These are phyloP conservation scores for Bombyx mori DNA, from an alignment of 1,140 invertebrate species.

Conservation along the genomic window ASM3026992v2 NC_085122.1:4840001-4840500, in stretches of 20 bases:
- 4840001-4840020: conserved; percentile 9
- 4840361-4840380: not conserved
- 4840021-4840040: conserved; percentile 2
- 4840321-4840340: conserved; percentile 14
- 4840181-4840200: conserved; percentile 12
- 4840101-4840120: not conserved
- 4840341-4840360: conserved; percentile 7
- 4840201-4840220: conserved; percentile 40
- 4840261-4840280: conserved; percentile 29
- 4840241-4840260: conserved; percentile 52
- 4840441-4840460: too few relatives aligned
- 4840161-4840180: conserved; percentile 6
- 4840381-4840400: too few relatives aligned
- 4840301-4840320: conserved; percentile 14
- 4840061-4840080: conserved; percentile 7
- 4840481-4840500: too few relatives aligned
- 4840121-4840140: too few relatives aligned
- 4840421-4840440: too few relatives aligned
- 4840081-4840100: conserved; percentile 10
- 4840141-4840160: too few relatives aligned
- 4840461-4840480: too few relatives aligned
- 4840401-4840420: too few relatives aligned
- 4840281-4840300: conserved; percentile 31
- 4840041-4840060: conserved; percentile 3
- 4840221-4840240: conserved; percentile 29